Percentiles rank a stretch among this genome's conserved stretches.
These are phyloP conservation scores for Gallinago media DNA, from an alignment of 2,113 vertebrate genomes.

Conservation along the genomic window DNA sequence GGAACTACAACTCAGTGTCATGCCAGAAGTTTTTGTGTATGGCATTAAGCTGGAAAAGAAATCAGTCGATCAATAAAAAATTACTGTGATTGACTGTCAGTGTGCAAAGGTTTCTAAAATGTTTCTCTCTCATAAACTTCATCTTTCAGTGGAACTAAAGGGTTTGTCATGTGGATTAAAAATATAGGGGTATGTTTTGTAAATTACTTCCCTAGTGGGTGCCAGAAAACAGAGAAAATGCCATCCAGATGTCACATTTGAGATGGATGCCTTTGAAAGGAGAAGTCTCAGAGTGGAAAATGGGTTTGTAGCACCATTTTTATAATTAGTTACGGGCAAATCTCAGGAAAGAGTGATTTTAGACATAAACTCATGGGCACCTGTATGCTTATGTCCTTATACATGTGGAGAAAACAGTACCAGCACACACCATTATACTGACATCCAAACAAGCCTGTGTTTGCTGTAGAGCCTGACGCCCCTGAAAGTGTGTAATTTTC, in stretches of 20 bases:
- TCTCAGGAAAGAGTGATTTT: background rate
- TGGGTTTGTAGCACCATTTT: background rate
- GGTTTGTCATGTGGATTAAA: background rate
- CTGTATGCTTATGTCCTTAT: background rate
- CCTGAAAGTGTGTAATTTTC: background rate
- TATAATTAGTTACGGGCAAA: background rate
- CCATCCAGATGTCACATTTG: background rate
- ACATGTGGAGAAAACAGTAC: background rate
- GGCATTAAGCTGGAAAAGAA: background rate
- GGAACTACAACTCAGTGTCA: background rate
- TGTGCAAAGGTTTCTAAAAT: background rate
- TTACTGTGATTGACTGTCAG: background rate
- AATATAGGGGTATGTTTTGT: background rate
- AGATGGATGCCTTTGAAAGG: background rate
- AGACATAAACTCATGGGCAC: rapidly evolving
- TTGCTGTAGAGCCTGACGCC: background rate
- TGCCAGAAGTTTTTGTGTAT: background rate
- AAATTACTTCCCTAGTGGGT: background rate
- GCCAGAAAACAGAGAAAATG: background rate
- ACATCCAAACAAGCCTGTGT: background rate
- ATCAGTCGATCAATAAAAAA: background rate
- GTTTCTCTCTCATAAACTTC: background rate
- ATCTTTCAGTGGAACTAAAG: slow-evolving; percentile 1
- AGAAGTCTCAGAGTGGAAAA: background rate
- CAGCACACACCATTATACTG: background rate